Evolutionary conservation across 2,888 invertebrate species (phyloP).

Genomic region (Gibbula magus): DNA sequence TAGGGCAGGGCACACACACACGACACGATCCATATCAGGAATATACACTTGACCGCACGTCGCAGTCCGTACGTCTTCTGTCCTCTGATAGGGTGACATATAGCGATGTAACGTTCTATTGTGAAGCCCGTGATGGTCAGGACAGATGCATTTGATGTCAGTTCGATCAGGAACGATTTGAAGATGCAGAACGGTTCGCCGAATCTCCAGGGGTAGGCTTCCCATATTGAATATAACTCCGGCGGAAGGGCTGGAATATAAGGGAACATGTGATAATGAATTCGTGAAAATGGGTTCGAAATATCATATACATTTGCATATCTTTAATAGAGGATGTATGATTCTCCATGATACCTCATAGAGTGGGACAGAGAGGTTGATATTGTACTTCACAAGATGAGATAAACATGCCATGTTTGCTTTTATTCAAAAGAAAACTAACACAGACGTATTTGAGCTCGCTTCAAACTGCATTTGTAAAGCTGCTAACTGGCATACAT

Average conservation of each 20-base stretch:
- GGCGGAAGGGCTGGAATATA: constrained; percentile 74
- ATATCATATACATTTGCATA: too few relatives aligned
- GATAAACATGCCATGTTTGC: too few relatives aligned
- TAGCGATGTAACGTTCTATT: constrained; percentile 90
- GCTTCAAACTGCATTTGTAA: too few relatives aligned
- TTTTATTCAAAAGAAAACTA: too few relatives aligned
- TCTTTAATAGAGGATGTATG: too few relatives aligned
- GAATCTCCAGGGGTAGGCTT: constrained; percentile 76
- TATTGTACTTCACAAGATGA: too few relatives aligned
- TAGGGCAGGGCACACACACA: constrained; percentile 81
- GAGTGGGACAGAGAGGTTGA: too few relatives aligned
- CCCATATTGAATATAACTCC: constrained; percentile 76
- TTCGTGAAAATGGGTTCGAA: too few relatives aligned
- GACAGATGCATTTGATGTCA: constrained; percentile 91
- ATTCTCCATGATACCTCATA: too few relatives aligned
- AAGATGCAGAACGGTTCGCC: constrained; percentile 76
- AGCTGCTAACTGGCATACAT: too few relatives aligned
- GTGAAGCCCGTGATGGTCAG: constrained; percentile 94
- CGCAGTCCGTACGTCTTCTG: constrained; percentile 89
- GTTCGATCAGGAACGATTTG: constrained; percentile 76
- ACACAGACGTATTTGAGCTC: too few relatives aligned
- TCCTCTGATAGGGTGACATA: constrained; percentile 90
- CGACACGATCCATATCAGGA: constrained; percentile 84
- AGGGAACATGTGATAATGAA: neutral
- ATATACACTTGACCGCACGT: constrained; percentile 81